Percentiles rank a stretch among this genome's conserved stretches.
Evolutionary conservation across 1,140 invertebrate species (phyloP).

Genomic region (Neotoxoptera formosana): DNA sequence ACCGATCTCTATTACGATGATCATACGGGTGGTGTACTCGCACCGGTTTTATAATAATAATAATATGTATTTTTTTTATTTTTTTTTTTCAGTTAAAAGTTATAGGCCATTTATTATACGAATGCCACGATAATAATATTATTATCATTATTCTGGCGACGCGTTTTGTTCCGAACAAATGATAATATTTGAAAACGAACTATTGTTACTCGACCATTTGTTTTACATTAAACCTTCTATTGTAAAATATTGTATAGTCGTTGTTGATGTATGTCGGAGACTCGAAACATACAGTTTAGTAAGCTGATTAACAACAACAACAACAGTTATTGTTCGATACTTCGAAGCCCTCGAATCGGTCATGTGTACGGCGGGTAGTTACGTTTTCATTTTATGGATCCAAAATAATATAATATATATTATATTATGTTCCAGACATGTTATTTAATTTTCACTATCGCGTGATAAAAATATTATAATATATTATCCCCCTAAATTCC

Average conservation of each 20-base stretch:
- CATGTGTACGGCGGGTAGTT: neutral
- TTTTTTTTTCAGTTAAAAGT: neutral
- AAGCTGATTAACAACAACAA: neutral
- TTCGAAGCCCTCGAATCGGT: neutral
- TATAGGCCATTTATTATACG: neutral
- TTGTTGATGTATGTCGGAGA: neutral
- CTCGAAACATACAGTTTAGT: neutral
- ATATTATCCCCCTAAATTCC: neutral
- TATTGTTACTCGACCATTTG: neutral
- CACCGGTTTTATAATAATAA: neutral
- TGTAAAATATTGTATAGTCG: neutral
- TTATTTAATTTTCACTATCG: neutral
- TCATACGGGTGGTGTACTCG: neutral
- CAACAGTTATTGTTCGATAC: neutral
- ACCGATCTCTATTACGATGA: neutral
- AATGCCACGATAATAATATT: neutral
- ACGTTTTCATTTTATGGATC: neutral
- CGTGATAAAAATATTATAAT: neutral
- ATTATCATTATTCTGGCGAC: neutral
- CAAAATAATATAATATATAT: neutral
- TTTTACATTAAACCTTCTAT: neutral
- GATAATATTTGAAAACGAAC: neutral
- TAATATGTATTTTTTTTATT: neutral
- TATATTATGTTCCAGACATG: neutral
- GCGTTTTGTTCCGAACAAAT: neutral